Evolutionary conservation across 2,888 invertebrate genomes (phyloP), one percentile per base, ranked within the genome.

Genomic region (Caenorhabditis becei): DNA sequence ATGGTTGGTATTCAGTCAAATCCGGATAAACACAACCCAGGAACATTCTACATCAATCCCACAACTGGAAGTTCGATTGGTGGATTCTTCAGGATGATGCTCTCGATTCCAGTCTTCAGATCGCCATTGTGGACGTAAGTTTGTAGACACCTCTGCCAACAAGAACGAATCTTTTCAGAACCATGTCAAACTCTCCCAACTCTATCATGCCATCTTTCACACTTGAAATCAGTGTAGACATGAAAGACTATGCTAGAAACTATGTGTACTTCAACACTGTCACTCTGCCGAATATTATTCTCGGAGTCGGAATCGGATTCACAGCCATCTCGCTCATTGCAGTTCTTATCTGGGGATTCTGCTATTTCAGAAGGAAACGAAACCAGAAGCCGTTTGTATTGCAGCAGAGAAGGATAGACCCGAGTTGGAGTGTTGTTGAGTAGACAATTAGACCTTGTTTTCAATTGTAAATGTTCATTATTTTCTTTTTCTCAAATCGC

Each of bases 41-140:
- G 86, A 59, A 69, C 65, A 5, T 88, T 87, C 61, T 78, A 83
- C 24, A 87, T 88, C 16, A 85, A 88, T 47, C 88, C 88, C 84
- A 81, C 78, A 23, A 80, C 87, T 18, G 88, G 88, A 14, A 84
- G 86, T 58, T 85, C 88, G 1, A 75, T 88, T 4, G 82, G 85
- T 32, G 88, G 86, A 2, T 47, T 49, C 5, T 87, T 88, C 78
- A 53, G 86, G 59, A 84, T 83, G 82, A 87, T 88, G 77, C 66
- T 87, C 3, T 82, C 72, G 26, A 61, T 88, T 56, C 86, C 88
- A 10, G 70, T 88, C 18, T 87, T 85, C 69, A 63, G 63, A 7
- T 75, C 75, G 10, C 5, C 32, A 16, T 47, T 51, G 2, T 82
- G 72, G 69, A 77, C 77, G 82, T 82, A 23, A 74, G 80, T 51